Base-by-base conservation (phyloP, 2,888 invertebrate species). In the Pollenia labialis region DNA sequence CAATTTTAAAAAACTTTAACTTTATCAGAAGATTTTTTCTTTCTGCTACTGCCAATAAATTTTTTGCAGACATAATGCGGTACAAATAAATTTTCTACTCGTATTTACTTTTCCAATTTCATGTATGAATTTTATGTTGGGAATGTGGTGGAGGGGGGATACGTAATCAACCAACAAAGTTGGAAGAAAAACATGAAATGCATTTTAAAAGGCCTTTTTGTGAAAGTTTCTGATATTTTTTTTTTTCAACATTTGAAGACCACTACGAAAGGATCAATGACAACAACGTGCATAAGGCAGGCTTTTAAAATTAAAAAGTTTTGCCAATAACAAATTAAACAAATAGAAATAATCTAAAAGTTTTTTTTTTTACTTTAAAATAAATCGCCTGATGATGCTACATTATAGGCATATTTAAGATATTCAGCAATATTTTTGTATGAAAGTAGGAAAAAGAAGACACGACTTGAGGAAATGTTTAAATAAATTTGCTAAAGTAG, bases 41-140 rank as follows among this genome's bases (percentile, higher is more conserved):
- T 3, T 64, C 52, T 52, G 14, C 60, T 42, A 58, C 40, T 76
- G 82, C 82, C 82, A 82, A 76, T 76, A 82, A 62, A 76, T 62
- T 69, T 32, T 69, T 69, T 76, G 46, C 76, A 76, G 76, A 76
- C 76, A 82, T 82, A 69, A 76, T 82, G 82, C 82, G 69, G 82
- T 52, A 69, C 60, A 82, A 82, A 75, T 68, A 66, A 54, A 54
- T 64, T 60, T 81, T 54, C 8, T 76, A 69, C 40, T 64, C 10
- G 23, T 69, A 32, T 56, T 75, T 66, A 32, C 48, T 75, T 74
- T 48, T 58, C 6, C 50, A 54, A 64, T 11, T 52, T 32, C 12
- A 60, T 44, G 23, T 46, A 40, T 42, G n/a, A 14, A 50, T 46
- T 32, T 32, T 6, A 6, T 32, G 32, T 32, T 32, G 32, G 32